Percentiles rank a stretch among this genome's conserved stretches.
Conservation (phyloP, 1,140 invertebrate species). For the Nephotettix cincticeps region DNA sequence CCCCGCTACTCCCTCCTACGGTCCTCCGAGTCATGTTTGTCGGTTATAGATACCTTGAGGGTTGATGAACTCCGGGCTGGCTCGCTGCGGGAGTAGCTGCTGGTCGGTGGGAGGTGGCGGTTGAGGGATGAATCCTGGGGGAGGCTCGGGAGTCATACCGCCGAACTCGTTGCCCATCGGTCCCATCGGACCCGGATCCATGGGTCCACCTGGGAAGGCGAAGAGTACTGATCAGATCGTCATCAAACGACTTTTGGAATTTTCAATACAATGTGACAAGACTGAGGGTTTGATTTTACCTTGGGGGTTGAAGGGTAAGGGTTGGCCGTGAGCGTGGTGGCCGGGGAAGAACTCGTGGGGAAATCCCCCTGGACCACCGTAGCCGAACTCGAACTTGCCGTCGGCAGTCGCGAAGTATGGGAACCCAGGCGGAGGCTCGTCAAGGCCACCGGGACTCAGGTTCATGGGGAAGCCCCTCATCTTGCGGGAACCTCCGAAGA, state of each 20-base stretch:
- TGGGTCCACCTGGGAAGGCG: slow-evolving; percentile 57
- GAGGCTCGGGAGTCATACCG: slow-evolving; percentile 61
- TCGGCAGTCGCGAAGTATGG: slow-evolving; percentile 80
- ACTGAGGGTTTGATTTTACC: slow-evolving; percentile 34
- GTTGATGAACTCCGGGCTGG: slow-evolving; percentile 42
- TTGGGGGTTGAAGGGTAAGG: slow-evolving; percentile 41
- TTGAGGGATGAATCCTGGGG: slow-evolving; percentile 57
- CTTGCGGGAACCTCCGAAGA: slow-evolving; percentile 86
- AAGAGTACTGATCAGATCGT: slow-evolving; percentile 26
- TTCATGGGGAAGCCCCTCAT: slow-evolving; percentile 89
- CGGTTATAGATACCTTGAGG: slow-evolving; percentile 37
- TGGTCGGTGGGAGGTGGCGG: slow-evolving; percentile 50
- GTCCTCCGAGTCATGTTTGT: too few relatives aligned
- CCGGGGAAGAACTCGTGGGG: slow-evolving; percentile 87
- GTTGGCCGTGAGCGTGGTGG: slow-evolving; percentile 64
- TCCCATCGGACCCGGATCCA: slow-evolving; percentile 61
- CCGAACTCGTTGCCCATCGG: slow-evolving; percentile 63
- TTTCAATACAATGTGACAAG: neutral
- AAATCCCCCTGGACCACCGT: slow-evolving; percentile 81
- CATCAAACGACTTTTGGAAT: neutral
- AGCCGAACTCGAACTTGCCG: slow-evolving; percentile 87
- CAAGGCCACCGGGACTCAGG: slow-evolving; percentile 79
- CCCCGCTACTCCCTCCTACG: neutral
- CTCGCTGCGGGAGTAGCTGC: slow-evolving; percentile 40
- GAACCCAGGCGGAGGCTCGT: slow-evolving; percentile 74